A percentile compares a stretch with the other conserved stretches of the same genome.
Conservation (phyloP, 2,797 vertebrate species). For the Triplophysa bombifrons region DNA sequence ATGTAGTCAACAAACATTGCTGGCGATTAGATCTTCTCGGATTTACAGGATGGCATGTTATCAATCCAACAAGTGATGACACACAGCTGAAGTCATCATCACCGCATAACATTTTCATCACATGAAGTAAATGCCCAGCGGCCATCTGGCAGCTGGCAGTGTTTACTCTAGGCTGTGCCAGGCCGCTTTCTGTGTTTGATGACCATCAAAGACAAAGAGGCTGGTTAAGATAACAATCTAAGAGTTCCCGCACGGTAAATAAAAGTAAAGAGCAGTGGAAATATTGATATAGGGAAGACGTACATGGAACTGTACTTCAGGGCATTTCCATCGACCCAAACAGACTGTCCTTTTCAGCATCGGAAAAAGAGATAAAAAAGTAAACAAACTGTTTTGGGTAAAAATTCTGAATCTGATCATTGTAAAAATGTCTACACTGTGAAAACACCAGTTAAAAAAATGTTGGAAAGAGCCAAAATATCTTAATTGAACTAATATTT, state of each 20-base stretch:
- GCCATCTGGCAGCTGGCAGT: neutral
- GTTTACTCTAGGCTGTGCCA: constrained; percentile 9
- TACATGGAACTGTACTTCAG: constrained; percentile 35
- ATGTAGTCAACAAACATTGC: constrained; percentile 42
- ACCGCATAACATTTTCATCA: constrained; percentile 30
- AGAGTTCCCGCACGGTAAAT: constrained; percentile 55
- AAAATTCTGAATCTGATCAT: neutral
- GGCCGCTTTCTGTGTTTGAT: constrained; percentile 42
- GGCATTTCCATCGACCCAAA: constrained; percentile 38
- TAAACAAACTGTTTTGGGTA: neutral
- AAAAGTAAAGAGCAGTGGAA: constrained; percentile 54
- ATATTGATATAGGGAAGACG: constrained; percentile 46
- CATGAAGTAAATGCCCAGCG: constrained; percentile 21
- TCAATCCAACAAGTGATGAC: constrained; percentile 38
- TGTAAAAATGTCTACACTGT: neutral
- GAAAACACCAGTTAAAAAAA: too few species aligned
- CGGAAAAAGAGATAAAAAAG: neutral
- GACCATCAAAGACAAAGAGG: constrained; percentile 47
- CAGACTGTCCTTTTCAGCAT: constrained; percentile 33
- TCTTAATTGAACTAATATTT: too few species aligned
- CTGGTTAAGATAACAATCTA: constrained; percentile 44
- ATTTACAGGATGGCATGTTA: constrained; percentile 38
- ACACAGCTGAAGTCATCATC: constrained; percentile 37
- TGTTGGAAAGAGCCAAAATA: too few species aligned
- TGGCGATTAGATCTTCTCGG: constrained; percentile 40